Evolutionary conservation across 2,113 vertebrate species (phyloP).

Genomic region (Clarias batrachus): DNA sequence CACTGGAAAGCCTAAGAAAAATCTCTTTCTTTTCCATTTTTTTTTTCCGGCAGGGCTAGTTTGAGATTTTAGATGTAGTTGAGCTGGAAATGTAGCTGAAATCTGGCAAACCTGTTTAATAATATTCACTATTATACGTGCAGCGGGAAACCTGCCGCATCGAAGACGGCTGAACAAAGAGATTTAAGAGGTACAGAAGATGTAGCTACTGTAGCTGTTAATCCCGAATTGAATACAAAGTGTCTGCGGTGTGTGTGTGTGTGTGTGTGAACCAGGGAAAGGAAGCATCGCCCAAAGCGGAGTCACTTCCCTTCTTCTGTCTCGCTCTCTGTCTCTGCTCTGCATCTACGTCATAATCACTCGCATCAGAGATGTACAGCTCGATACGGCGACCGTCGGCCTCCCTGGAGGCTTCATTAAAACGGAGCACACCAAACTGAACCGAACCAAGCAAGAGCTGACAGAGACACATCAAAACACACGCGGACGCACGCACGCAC

Average conservation of each 20-base stretch:
- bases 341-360: conserved; percentile 79
- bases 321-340: conserved; percentile 69
- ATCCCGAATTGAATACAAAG: not conserved
- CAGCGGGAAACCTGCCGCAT: not conserved
- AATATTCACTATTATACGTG: not conserved
- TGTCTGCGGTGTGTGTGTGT: not conserved
- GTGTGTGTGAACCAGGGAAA: conserved; percentile 51
- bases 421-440: conserved; percentile 71
- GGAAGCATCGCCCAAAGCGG: conserved; percentile 20
- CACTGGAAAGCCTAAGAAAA: not conserved
- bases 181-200: not conserved
- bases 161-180: not conserved
- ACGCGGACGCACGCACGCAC: conserved; percentile 24
- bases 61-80: not conserved
- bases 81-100: not conserved
- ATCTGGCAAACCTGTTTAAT: not conserved
- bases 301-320: conserved; percentile 2
- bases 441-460: conserved; percentile 62
- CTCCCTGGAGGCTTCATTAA: conserved; percentile 81
- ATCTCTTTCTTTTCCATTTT: not conserved
- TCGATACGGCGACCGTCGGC: conserved; percentile 76
- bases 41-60: not conserved
- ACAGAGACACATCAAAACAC: conserved; percentile 73
- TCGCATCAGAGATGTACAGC: conserved; percentile 75
- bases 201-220: conserved; percentile 2